Evolutionary conservation across 2,113 vertebrate genomes (phyloP), one percentile per base, ranked within the genome.

Genomic region (Hemicordylus capensis): DNA sequence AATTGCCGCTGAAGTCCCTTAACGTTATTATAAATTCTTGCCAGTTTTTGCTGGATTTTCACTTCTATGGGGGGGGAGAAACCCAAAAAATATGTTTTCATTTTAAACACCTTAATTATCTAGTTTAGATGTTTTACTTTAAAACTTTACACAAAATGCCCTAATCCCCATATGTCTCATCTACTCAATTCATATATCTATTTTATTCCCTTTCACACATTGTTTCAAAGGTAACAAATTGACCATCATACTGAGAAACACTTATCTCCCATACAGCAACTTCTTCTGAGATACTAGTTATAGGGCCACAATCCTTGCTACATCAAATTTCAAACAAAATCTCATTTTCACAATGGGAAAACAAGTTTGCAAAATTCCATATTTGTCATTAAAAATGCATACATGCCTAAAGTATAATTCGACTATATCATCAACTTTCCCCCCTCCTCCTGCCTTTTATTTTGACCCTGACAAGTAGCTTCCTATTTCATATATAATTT

Each of bases 1-100:
- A 99, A 93, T 59, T 98, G 96, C 83, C 85, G 95, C 87, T 98
- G 97, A 94, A 99, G 97, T 85, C 88, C 96, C 86, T 93, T 97
- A 76, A 99, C 97, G 6, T 94, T 95, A 70, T 94, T 96, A 84
- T 95, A 93, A 92, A 99, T 97, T 96, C 97, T 98, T 87, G 94
- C 88, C 11, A 99, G 93, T 37, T 98, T 96, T 87, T 98, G 96
- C 76, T 97, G 94, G 72, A 98, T 94, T 91, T 95, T 96, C 73
- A 91, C 76, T 92, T 96, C 98, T 99, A 72, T 85, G 85, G 82
- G 91, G 83, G 81, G 82, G 91, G 83, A 80, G 89, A 91, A 94
- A 74, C 4, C 51, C 51, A 64, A n/a, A 88, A 37, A 54, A 69
- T 58, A 46, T 10, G 48, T 44, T 10, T 73, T 39, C 78, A 8